Base-by-base conservation (phyloP, 2,113 vertebrate genomes). In the Otocyon megalotis region DNA sequence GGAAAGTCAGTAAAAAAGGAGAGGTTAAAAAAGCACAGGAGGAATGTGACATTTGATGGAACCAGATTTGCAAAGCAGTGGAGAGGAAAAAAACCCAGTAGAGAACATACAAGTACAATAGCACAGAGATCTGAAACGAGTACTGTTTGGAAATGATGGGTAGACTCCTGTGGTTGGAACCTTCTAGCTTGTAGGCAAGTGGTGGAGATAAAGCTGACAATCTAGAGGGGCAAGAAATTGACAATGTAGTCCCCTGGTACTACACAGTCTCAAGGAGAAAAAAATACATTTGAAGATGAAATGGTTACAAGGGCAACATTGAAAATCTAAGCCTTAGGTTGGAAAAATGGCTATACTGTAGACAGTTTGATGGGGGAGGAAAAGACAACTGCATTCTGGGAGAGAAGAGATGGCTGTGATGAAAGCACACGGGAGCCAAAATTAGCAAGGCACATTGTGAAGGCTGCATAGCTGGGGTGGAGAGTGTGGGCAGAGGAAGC, bases 291-390 rank as follows among this genome's bases (percentile, higher is more conserved):
- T 79, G 58, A 80, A 65, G 86, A 56, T 48, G 54, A 48, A 84
- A 95, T 91, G 50, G 15, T 88, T 93, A 58, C 32, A 90, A 95
- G 90, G 30, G 86, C 32, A 77, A 54, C 35, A 35, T 60, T 1
- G 9, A 80, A 93, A 76, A 62, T 32, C 60, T 48, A 93, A 71
- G 77, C 80, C 37, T 83, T 88, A 79, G 79, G 43, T 12, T 95
- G 65, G 72, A 91, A 81, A 67, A 50, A 84, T 84, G 30, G 86
- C 60, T 90, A 60, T 32, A 28, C 15, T 93, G 48, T 62, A 69
- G 50, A 72, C 13, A 62, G 20, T 77, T 24, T 94, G 86, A 84
- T 58, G 48, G 17, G 54, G 22, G 8, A 50, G 62, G 12, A 56
- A 35, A 62, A n/a, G 26, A 22, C 1, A 3, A 54, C 2, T 53